These are phyloP conservation scores for Lycodopsis pacificus DNA, from an alignment of 2,797 vertebrate genomes.

Conservation along the genomic window DNA sequence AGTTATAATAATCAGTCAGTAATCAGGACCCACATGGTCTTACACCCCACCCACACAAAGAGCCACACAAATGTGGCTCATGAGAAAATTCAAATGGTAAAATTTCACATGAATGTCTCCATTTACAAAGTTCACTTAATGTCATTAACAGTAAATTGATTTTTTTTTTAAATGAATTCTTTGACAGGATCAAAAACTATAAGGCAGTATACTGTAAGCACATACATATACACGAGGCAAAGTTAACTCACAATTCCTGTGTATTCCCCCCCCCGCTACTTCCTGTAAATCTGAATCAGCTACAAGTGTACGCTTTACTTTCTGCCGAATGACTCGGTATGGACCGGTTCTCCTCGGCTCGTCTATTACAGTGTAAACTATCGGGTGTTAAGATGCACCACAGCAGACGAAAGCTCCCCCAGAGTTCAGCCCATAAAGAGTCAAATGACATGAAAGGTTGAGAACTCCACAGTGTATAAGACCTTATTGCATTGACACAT, in stretches of 20 bases:
- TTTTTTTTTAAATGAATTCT: slow-evolving; percentile 31
- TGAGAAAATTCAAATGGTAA: slow-evolving; percentile 44
- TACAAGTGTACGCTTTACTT: slow-evolving; percentile 32
- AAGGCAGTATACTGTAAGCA: slow-evolving; percentile 57
- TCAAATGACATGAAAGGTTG: slow-evolving; percentile 59
- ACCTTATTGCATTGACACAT: slow-evolving; percentile 81
- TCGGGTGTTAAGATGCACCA: slow-evolving; percentile 53
- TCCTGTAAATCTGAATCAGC: slow-evolving; percentile 44
- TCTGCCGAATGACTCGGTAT: slow-evolving; percentile 25
- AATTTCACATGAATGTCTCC: slow-evolving; percentile 58
- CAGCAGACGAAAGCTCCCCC: slow-evolving; percentile 63
- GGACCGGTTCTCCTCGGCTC: slow-evolving; percentile 21
- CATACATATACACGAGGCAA: slow-evolving; percentile 52
- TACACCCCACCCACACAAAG: slow-evolving; percentile 46
- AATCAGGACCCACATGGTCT: slow-evolving; percentile 52
- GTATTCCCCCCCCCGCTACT: slow-evolving; percentile 36
- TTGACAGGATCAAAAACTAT: slow-evolving; percentile 55
- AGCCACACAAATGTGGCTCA: slow-evolving; percentile 42
- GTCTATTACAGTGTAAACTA: slow-evolving; percentile 67
- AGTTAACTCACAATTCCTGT: slow-evolving; percentile 37
- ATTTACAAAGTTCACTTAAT: slow-evolving; percentile 53
- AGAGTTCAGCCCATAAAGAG: slow-evolving; percentile 48
- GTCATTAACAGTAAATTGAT: slow-evolving; percentile 53
- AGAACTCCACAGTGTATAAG: slow-evolving; percentile 79
- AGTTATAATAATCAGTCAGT: slow-evolving; percentile 67